Evolutionary conservation across 2,113 vertebrate species (phyloP).

Genomic region (Acanthochromis polyacanthus): DNA sequence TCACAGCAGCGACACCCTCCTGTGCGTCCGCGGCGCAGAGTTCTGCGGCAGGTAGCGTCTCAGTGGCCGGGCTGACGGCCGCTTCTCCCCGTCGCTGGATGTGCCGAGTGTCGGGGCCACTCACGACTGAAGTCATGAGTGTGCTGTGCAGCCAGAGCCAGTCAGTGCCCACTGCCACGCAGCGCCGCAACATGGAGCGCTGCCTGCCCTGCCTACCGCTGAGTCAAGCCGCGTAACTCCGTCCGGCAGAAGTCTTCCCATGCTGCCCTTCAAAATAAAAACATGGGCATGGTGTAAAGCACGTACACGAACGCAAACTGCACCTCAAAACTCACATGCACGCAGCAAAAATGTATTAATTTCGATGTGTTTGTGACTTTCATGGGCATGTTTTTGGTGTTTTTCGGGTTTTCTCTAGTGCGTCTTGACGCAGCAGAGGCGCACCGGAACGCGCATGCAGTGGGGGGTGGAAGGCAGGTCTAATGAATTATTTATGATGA

Average conservation of each 20-base stretch:
- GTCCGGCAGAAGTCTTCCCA: slow-evolving; percentile 28
- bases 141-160: slow-evolving; percentile 26
- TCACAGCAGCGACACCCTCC: slow-evolving; percentile 62
- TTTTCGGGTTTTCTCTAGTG: too few relatives aligned
- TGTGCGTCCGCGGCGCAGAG: slow-evolving; percentile 37
- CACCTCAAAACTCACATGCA: background rate
- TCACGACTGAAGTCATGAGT: slow-evolving; percentile 47
- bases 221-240: slow-evolving; percentile 11
- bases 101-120: slow-evolving; percentile 33
- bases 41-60: slow-evolving; percentile 50
- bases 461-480: slow-evolving; percentile 24
- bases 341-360: background rate
- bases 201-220: slow-evolving; percentile 47
- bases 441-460: slow-evolving; percentile 28
- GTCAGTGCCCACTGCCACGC: slow-evolving; percentile 76
- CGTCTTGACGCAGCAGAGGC: too few relatives aligned
- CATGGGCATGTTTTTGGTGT: too few relatives aligned
- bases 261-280: slow-evolving; percentile 58
- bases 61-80: slow-evolving; percentile 18
- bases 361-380: too few relatives aligned
- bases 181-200: slow-evolving; percentile 74
- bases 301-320: accelerated
- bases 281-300: background rate
- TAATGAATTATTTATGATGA: slow-evolving; percentile 80
- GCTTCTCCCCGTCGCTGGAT: slow-evolving; percentile 16